Base-by-base conservation (phyloP, 2,113 vertebrate species). In the Chaenocephalus aceratus region DNA sequence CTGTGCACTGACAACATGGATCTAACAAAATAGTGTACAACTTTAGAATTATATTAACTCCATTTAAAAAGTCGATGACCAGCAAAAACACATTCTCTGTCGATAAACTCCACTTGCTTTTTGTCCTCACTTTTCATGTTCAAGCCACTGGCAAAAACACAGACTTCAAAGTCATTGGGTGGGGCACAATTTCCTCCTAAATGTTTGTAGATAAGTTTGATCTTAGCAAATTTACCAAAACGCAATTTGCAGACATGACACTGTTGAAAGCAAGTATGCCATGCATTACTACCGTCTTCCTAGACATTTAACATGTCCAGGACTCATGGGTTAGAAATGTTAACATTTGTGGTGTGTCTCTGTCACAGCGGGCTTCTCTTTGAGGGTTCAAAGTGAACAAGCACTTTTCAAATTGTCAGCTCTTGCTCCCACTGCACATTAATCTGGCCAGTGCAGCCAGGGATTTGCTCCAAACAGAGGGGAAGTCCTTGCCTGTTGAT, bases 101-200 rank as follows among this genome's bases (percentile, higher is more conserved):
- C 14, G 54, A 11, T 21, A 3, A 78, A 14, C 68, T 56, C 1
- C 12, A 6, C 18, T 30, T 12, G 36, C 49, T 66, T 7, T 7
- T 41, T 41, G 36, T 41, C 7, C 46, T 49, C 15, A 0, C 56
- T 59, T 66, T 59, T 71, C 71, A 75, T 78, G 56, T 79, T 87
- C 71, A 3, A 77, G 58, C 14, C 15, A 23, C 61, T 54, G 83
- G 87, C 56, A 79, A 56, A 85, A 41, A 83, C 86, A 68, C 77
- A 82, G 63, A 90, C 92, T 92, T 94, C 88, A 94, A 94, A 95
- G 89, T 45, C 26, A 1, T 56, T 83, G 93, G 94, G 94, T 91
- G 92, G 89, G 84, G 91, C 80, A 62, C 71, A 44, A 69, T 85
- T 94, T 91, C 87, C 92, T 85, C 86, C 82, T 72, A 26, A 90